Conservation (phyloP, 2,888 invertebrate genomes). For the Carpatolechia fugitivella region DNA sequence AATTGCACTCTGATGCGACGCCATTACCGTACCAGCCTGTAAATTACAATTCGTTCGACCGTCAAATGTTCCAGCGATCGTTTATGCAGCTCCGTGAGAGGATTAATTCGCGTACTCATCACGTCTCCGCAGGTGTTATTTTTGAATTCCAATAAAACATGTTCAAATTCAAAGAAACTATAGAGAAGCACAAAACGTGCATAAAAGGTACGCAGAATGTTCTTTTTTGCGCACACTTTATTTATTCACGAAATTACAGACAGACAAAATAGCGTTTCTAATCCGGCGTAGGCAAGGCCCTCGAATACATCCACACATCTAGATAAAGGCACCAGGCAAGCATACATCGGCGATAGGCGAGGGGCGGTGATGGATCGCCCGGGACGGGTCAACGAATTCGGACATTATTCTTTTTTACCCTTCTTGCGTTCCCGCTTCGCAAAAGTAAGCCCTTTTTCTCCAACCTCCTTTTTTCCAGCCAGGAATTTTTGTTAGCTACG, state of each 20-base stretch:
- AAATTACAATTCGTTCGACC: constrained; percentile 71
- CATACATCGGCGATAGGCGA: constrained; percentile 67
- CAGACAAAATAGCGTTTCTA: constrained; percentile 57
- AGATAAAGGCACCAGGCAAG: constrained; percentile 54
- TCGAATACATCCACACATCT: constrained; percentile 65
- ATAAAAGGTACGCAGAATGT: not conserved
- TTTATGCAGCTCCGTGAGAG: constrained; percentile 63
- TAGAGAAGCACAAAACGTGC: not conserved
- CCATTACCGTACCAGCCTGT: constrained; percentile 68
- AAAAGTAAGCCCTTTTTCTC: constrained; percentile 78
- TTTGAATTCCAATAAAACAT: constrained; percentile 26
- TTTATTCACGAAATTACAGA: constrained; percentile 41
- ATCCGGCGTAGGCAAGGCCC: constrained; percentile 62
- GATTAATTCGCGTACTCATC: constrained; percentile 39
- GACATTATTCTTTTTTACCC: constrained; percentile 81
- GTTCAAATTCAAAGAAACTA: constrained; percentile 25
- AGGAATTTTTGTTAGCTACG: constrained; percentile 65
- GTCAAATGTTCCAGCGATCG: constrained; percentile 53
- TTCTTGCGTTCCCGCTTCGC: constrained; percentile 74
- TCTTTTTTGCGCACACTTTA: constrained; percentile 17
- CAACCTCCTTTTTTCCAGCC: constrained; percentile 70
- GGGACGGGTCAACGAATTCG: constrained; percentile 81
- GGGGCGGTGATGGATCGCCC: constrained; percentile 78
- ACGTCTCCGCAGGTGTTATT: constrained; percentile 28
- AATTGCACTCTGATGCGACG: constrained; percentile 73